Conservation (phyloP, 2,888 invertebrate genomes). For the Scelioninae gen. 2 region DNA sequence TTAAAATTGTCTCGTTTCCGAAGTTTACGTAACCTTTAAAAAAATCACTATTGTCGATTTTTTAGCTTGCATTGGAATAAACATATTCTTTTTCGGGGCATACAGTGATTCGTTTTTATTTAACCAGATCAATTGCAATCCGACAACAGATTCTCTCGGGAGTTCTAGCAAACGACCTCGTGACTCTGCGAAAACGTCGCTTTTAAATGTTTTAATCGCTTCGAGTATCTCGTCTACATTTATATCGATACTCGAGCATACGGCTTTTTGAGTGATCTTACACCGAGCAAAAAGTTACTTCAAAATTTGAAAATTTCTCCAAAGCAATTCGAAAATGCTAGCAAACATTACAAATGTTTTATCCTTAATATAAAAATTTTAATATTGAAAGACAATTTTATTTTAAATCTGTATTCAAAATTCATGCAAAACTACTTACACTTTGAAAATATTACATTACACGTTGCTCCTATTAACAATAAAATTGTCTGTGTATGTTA, state of each 20-base stretch:
- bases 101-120: conserved; percentile 39
- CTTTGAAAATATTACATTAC: too few species aligned
- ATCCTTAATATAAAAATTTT: too few species aligned
- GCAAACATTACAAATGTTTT: too few species aligned
- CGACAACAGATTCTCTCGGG: conserved; percentile 35
- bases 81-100: conserved; percentile 17
- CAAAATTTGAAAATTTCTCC: too few species aligned
- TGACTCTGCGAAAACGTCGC: conserved; percentile 41
- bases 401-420: too few species aligned
- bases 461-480: too few species aligned
- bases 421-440: too few species aligned
- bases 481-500: too few species aligned
- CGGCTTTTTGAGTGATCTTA: conserved; percentile 26
- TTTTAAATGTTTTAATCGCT: conserved; percentile 48
- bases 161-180: conserved; percentile 40
- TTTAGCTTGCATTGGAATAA: conserved; percentile 10
- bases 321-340: too few species aligned
- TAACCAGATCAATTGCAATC: conserved; percentile 44
- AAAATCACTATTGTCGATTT: not conserved
- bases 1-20: too few species aligned
- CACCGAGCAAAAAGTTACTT: too few species aligned
- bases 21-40: not conserved
- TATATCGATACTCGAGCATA: conserved; percentile 21
- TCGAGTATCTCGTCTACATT: conserved; percentile 29
- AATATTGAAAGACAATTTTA: too few species aligned